Evolutionary conservation across 2,113 vertebrate genomes (phyloP).

Genomic region (Elachura formosa): DNA sequence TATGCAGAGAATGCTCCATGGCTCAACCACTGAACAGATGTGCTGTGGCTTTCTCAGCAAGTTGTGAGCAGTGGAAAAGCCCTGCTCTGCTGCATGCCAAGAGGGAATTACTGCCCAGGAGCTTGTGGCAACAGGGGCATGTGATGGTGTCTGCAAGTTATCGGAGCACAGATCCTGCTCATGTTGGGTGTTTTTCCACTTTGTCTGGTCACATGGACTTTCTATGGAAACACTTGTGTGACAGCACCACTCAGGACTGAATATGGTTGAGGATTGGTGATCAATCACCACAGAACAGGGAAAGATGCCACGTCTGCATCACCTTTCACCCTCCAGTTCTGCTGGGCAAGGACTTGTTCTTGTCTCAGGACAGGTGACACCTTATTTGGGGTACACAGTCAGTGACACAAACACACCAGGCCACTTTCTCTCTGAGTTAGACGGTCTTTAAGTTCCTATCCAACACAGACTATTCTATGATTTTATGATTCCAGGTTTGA

Average conservation of each 20-base stretch:
- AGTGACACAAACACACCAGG: background rate
- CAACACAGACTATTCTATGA: background rate
- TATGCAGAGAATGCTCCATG: constrained; percentile 36
- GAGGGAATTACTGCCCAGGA: constrained; percentile 38
- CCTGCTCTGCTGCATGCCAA: constrained; percentile 27
- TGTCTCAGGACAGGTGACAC: background rate
- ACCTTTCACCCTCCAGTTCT: background rate
- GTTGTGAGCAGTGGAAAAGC: constrained; percentile 14
- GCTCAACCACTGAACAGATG: constrained; percentile 23
- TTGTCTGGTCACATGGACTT: background rate
- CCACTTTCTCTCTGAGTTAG: background rate
- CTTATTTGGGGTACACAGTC: background rate
- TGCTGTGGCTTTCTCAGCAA: constrained; percentile 19
- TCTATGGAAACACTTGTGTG: background rate
- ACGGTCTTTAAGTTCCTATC: background rate
- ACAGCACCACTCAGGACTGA: background rate
- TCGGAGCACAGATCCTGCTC: background rate
- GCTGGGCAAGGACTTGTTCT: background rate
- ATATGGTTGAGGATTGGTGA: background rate
- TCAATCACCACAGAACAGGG: background rate
- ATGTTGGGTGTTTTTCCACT: background rate
- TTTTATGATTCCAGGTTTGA: background rate
- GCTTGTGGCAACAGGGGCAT: background rate
- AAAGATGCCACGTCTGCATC: background rate
- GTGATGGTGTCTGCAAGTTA: constrained; percentile 9